Base-by-base conservation (phyloP, 35 echinoderm and acorn worm species). In the Apostichopus japonicus region DNA sequence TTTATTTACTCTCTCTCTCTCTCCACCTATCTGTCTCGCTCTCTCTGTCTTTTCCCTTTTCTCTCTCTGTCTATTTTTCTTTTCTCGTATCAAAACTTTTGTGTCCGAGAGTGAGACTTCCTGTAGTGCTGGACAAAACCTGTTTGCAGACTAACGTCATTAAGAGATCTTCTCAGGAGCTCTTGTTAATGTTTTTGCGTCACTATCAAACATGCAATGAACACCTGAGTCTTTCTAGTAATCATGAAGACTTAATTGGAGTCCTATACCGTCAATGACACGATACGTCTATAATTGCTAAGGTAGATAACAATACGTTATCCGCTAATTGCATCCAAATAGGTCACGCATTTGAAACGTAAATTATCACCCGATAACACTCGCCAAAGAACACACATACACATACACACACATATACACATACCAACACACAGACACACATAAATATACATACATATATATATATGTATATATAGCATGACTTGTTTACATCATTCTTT, bases 141-240 rank as follows among this genome's bases (percentile, higher is more conserved):
- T 22, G 57, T 57, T 57, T 57, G 81, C 56, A 54, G 11, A 58
- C 81, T 84, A 58, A 84, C 81, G 81, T 84, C 81, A 84, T 24
- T 58, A 84, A 11, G 56, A 84, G 56, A 55, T 58, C 22, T 17
- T 84, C 16, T 84, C 56, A 57, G 57, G 53, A 84, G 81, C 55
- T 62, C 81, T 84, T 84, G 81, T 84, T 84, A 84, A 84, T 57
- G 54, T 84, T 9, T 57, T 84, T 84, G 24, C 81, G 81, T 84
- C 81, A 84, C 24, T 57, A 84, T 14, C 54, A 59, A 44, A 84
- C 81, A 84, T 23, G 57, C 54, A 59, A 22, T 19, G 56, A 55
- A 17, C 81, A 84, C 81, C 81, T 84, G 81, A 84, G 81, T 84
- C 81, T 84, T 57, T 58, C 54, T 19, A 84, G 24, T 84, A 84